Evolutionary conservation across 2,113 vertebrate species (phyloP), one percentile per base, ranked within the genome.

Genomic region (Halichoeres trimaculatus): DNA sequence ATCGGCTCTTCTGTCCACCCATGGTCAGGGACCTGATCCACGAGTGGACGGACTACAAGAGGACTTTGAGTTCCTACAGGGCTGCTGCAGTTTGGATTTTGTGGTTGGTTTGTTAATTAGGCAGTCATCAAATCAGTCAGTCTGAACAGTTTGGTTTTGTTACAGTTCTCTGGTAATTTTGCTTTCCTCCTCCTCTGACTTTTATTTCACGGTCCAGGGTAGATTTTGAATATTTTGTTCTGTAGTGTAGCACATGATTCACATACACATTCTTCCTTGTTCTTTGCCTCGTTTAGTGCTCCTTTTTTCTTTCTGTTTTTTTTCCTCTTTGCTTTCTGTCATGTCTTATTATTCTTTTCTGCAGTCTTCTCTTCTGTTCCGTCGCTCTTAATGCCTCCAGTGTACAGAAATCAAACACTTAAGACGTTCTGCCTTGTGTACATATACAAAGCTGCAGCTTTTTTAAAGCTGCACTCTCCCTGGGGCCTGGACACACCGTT

Each of bases 351-450:
- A 9, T 76, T 70, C 4, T 70, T 8, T 65, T 43, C 14, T 59
- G 41, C 35, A 73, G 48, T 74, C 34, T 65, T 79, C 43, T 30
- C 48, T 73, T 74, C 16, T 56, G 17, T 81, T 74, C 56, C 79
- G 72, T 40, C 55, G 59, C 52, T 80, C 4, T 64, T 59, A 43
- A 76, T 72, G 74, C 89, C 80, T 87, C 70, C 77, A 71, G 19
- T 89, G 86, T 90, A 88, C 66, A 88, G 80, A 83, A 71, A 82
- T 34, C 20, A 67, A 81, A 72, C 63, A 75, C 66, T 64, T 81
- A 74, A 74, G 83, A 90, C 75, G 83, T 73, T 80, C 81, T 89
- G 89, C 87, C 91, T 91, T 92, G 84, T 91, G 88, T 90, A 90
- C 73, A 90, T 90, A 88, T 36, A 79, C 38, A 80, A 70, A 86